phyloP scores from a whole-genome alignment of 2,888 invertebrate genomes.

The Prosapia bicincta region DNA sequence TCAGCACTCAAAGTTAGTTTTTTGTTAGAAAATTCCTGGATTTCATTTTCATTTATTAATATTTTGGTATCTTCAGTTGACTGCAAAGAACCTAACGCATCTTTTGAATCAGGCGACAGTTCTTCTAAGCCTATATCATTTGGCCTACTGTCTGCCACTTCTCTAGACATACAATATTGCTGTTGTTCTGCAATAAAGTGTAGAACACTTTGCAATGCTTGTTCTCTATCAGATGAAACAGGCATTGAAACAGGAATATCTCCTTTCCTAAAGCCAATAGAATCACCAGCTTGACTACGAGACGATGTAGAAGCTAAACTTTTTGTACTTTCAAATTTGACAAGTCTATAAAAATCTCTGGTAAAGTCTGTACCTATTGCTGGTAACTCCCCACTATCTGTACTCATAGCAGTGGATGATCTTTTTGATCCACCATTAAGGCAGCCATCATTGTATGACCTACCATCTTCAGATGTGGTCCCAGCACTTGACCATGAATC shows the following conservation, averaged over 20 bases:
- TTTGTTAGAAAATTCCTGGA: slow-evolving; percentile 3
- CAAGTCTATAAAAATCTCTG: slow-evolving; percentile 73
- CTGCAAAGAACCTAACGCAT: neutral
- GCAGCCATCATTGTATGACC: slow-evolving; percentile 37
- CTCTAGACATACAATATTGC: slow-evolving; percentile 61
- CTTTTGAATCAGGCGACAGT: slow-evolving; percentile 20
- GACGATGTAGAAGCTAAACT: slow-evolving; percentile 64
- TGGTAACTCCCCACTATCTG: slow-evolving; percentile 50
- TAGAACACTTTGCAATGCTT: slow-evolving; percentile 67
- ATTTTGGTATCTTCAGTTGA: slow-evolving; percentile 7
- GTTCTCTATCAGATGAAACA: slow-evolving; percentile 60
- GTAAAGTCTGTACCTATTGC: slow-evolving; percentile 71
- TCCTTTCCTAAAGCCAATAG: neutral
- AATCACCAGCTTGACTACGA: slow-evolving; percentile 29
- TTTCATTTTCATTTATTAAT: slow-evolving; percentile 9
- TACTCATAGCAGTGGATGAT: slow-evolving; percentile 65
- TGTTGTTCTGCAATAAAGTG: slow-evolving; percentile 75
- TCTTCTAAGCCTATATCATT: slow-evolving; percentile 35
- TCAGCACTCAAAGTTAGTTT: slow-evolving; percentile 14
- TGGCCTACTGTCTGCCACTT: slow-evolving; percentile 51
- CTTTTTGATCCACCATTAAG: slow-evolving; percentile 60
- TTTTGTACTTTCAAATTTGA: slow-evolving; percentile 77
- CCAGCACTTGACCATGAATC: slow-evolving; percentile 56
- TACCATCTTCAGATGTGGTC: slow-evolving; percentile 30
- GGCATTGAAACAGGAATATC: slow-evolving; percentile 20